A percentile compares a stretch with the other conserved stretches of the same genome.
These are phyloP conservation scores for Heliconius charithonia DNA, from an alignment of 2,888 invertebrate species.

Conservation along the genomic window DNA sequence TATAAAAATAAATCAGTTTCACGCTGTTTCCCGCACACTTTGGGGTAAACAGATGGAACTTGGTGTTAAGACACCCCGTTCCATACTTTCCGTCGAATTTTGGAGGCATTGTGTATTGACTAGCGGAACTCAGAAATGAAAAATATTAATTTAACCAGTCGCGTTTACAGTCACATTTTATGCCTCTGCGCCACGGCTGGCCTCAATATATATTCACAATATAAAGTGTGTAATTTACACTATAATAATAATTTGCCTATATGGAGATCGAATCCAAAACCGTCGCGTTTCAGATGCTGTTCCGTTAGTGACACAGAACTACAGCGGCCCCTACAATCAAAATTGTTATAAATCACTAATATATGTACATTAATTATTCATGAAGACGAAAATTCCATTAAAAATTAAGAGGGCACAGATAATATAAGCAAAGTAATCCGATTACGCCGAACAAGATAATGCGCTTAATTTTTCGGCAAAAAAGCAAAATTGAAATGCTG, in stretches of 20 bases:
- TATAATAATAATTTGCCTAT: neutral
- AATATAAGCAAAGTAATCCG: constrained; percentile 25
- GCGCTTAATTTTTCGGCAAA: constrained; percentile 3
- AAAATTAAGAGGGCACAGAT: constrained; percentile 18
- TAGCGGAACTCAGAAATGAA: too few relatives aligned
- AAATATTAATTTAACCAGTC: too few relatives aligned
- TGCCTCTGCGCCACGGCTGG: too few relatives aligned
- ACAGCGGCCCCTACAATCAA: neutral
- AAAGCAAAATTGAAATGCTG: constrained; percentile 9
- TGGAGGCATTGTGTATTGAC: too few relatives aligned
- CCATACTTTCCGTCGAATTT: too few relatives aligned
- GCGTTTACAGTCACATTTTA: too few relatives aligned
- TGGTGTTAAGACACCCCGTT: too few relatives aligned
- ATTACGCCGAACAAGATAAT: constrained; percentile 9
- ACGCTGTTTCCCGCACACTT: too few relatives aligned
- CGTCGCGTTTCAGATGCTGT: neutral
- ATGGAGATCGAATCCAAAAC: neutral
- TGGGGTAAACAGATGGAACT: too few relatives aligned
- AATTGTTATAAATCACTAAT: neutral
- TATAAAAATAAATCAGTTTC: too few relatives aligned
- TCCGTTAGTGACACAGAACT: neutral
- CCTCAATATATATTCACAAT: too few relatives aligned
- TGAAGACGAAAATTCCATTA: constrained; percentile 11
- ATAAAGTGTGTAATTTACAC: too few relatives aligned
- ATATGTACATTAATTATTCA: neutral